Evolutionary conservation across 2,113 vertebrate species (phyloP).

Genomic region (Tiliqua scincoides): DNA sequence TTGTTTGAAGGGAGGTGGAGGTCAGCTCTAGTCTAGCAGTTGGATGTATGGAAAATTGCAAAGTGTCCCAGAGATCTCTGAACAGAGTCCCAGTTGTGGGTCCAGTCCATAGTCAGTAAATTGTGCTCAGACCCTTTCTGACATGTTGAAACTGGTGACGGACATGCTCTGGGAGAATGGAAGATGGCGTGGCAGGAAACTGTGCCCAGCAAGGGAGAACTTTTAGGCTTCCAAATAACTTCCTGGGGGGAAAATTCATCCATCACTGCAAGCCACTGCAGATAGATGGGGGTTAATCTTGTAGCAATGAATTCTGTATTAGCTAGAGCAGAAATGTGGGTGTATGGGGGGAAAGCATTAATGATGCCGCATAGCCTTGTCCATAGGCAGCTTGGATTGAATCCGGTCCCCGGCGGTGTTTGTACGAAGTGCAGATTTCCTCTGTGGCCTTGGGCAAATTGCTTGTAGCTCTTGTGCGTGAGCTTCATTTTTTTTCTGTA

Average conservation of each 20-base stretch:
- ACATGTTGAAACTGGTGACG: accelerated
- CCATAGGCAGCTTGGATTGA: neutral
- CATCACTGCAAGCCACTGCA: neutral
- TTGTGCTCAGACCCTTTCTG: accelerated
- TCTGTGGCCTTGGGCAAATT: neutral
- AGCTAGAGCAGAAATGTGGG: neutral
- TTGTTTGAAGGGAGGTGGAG: neutral
- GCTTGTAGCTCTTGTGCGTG: neutral
- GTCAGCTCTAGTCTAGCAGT: neutral
- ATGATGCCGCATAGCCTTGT: neutral
- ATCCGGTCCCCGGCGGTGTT: neutral
- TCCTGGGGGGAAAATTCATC: neutral
- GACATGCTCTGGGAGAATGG: neutral
- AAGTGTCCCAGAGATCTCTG: neutral
- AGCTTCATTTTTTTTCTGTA: neutral
- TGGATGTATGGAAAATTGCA: neutral
- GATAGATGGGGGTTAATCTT: neutral
- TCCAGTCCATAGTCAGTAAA: neutral
- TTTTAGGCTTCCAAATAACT: neutral
- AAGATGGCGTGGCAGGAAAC: slow-evolving; percentile 8
- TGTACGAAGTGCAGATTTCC: neutral
- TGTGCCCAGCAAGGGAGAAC: neutral
- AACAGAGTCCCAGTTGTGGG: neutral
- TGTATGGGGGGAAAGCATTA: neutral
- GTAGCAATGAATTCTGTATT: neutral